Base-by-base conservation (phyloP, 2,888 invertebrate genomes). In the Acanthacorydalis orientalis region DNA sequence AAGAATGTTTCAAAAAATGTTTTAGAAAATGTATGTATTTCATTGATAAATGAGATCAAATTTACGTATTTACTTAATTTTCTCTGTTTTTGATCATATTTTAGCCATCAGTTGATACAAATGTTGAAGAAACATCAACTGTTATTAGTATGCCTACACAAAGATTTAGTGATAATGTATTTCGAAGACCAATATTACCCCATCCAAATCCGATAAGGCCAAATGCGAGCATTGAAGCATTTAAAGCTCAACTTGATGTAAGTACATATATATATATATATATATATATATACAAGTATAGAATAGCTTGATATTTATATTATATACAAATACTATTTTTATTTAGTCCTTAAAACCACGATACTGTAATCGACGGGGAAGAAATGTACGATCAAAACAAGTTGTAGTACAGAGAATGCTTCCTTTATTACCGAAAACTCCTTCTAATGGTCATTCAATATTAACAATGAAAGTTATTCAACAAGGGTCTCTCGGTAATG, bases 401-500 rank as follows among this genome's bases (percentile, higher is more conserved):
- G 78, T 85, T 4, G 78, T 87, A 1, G 83, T 87, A 15, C 85
- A 85, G 63, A 68, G 87, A 7, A 73, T 82, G 57, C 66, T 86
- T 54, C 81, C 83, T 14, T 61, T 82, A 40, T 70, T 83, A 55
- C 79, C 83, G 1, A 72, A 73, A 54, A 60, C 63, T 41, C 51
- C 57, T 1, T 72, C 57, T 60, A 73, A 58, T 60, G 72, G 62
- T 57, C 73, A 59, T 60, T 63, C 67, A 46, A 63, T 68, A 45
- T 64, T 68, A 7, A 59, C 65, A 32, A 65, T 68, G 61, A 67
- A 65, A 51, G 67, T 67, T 11, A 61, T 64, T 23, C 60, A 64
- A 3, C 63, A 60, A 51, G 57, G 57, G n/a, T 46, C 46, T n/a
- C 39, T 46, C 1, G 39, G 34, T 12, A 46, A 40, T 32, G 46